Conservation (phyloP, 2,113 vertebrate species). For the Nyctibius bracteatus region DNA sequence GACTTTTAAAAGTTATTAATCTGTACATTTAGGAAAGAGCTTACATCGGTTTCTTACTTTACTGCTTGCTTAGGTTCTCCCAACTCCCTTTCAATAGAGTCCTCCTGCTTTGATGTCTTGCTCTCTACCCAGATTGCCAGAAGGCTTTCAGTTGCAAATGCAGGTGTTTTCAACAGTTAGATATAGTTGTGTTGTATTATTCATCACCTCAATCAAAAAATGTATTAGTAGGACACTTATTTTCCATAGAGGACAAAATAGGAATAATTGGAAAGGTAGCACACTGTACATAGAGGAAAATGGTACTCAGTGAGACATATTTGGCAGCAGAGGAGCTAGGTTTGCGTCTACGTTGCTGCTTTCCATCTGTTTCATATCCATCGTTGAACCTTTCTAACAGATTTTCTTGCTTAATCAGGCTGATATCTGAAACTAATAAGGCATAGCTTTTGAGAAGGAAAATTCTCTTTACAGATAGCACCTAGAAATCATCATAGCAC, state of each 20-base stretch:
- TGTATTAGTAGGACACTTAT: not conserved
- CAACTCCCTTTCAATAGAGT: not conserved
- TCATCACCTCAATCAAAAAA: slow-evolving; percentile 6
- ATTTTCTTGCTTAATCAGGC: not conserved
- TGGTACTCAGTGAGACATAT: not conserved
- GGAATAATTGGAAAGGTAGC: not conserved
- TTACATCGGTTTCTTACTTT: not conserved
- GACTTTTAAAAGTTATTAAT: not conserved
- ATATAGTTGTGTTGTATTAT: slow-evolving; percentile 29
- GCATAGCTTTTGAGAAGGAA: not conserved
- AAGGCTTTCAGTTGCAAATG: slow-evolving; percentile 44
- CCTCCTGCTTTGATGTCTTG: slow-evolving; percentile 27
- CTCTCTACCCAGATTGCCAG: not conserved
- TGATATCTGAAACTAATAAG: not conserved
- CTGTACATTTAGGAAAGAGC: not conserved
- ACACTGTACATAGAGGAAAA: not conserved
- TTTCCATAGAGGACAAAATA: slow-evolving; percentile 8
- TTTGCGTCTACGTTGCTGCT: not conserved
- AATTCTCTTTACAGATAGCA: not conserved
- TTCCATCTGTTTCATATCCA: not conserved
- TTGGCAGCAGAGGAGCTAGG: not conserved
- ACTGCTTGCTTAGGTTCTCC: not conserved
- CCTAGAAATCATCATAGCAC: not conserved
- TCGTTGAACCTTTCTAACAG: not conserved
- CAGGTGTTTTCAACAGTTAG: slow-evolving; percentile 21